Evolutionary conservation across 2,797 vertebrate genomes (phyloP).

Genomic region (Sebastes goodei): DNA sequence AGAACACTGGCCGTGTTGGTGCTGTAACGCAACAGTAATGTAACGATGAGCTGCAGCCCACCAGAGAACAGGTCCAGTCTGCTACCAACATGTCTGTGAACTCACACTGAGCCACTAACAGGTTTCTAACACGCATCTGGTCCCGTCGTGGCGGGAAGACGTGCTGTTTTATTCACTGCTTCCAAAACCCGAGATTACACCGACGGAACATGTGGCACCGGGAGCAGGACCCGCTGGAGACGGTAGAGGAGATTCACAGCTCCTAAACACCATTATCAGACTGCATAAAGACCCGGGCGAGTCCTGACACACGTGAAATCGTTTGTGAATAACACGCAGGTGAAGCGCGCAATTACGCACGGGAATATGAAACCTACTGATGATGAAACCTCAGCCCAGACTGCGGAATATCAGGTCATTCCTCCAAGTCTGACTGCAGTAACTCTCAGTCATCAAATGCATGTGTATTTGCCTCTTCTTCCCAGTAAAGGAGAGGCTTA

Average conservation of each 20-base stretch:
- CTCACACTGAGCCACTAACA: background rate
- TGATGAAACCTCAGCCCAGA: constrained; percentile 10
- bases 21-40: constrained; percentile 9
- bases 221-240: background rate
- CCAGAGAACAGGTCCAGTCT: background rate
- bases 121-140: background rate
- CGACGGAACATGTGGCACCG: constrained; percentile 11
- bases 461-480: background rate
- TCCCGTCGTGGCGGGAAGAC: background rate
- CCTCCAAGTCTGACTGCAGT: constrained; percentile 22
- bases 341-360: constrained; percentile 1
- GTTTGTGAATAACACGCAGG: background rate
- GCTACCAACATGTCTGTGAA: background rate
- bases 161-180: background rate
- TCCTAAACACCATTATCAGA: background rate
- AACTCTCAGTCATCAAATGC: background rate
- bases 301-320: background rate
- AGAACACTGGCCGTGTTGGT: background rate
- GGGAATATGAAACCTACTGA: background rate
- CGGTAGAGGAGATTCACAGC: constrained; percentile 4
- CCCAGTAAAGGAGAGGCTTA: background rate
- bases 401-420: constrained; percentile 26
- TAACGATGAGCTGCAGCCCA: background rate
- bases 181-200: constrained; percentile 11
- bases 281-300: background rate